A percentile compares a stretch with the other conserved stretches of the same genome.
phyloP scores from a whole-genome alignment of 2,113 vertebrate species.

The Lepus timidus region DNA sequence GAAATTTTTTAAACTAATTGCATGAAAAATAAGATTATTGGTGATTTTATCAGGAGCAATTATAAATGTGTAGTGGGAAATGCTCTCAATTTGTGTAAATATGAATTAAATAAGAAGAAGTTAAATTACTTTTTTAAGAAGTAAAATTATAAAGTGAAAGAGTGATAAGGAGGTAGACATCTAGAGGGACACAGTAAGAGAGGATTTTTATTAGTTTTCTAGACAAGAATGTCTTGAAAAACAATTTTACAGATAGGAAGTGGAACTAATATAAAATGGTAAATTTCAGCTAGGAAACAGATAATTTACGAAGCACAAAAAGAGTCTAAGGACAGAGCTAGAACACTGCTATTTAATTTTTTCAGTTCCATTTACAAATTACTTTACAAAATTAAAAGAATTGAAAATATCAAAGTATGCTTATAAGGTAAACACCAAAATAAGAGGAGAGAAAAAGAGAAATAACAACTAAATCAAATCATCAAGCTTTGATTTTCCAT shows the following conservation, averaged over 20 bases:
- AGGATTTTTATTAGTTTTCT: background rate
- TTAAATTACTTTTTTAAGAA: background rate
- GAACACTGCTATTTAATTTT: background rate
- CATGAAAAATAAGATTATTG: background rate
- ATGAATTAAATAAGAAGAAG: background rate
- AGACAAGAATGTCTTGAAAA: background rate
- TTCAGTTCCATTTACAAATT: background rate
- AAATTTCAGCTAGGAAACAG: background rate
- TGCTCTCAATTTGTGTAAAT: background rate
- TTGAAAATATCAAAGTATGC: background rate
- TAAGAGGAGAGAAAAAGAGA: background rate
- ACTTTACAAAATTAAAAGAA: background rate
- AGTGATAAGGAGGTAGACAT: background rate
- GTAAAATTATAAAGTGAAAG: background rate
- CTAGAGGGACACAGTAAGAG: fast-evolving
- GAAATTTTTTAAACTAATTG: background rate
- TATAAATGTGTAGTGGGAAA: background rate
- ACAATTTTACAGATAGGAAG: background rate
- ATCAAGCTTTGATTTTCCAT: background rate
- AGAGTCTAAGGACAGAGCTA: background rate
- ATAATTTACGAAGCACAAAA: background rate
- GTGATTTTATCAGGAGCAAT: background rate
- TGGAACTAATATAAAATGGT: background rate
- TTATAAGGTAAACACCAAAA: background rate
- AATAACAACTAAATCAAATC: background rate